These are phyloP conservation scores for Antheraea mylitta DNA, from an alignment of 1,140 invertebrate genomes.

Conservation along the genomic window DNA sequence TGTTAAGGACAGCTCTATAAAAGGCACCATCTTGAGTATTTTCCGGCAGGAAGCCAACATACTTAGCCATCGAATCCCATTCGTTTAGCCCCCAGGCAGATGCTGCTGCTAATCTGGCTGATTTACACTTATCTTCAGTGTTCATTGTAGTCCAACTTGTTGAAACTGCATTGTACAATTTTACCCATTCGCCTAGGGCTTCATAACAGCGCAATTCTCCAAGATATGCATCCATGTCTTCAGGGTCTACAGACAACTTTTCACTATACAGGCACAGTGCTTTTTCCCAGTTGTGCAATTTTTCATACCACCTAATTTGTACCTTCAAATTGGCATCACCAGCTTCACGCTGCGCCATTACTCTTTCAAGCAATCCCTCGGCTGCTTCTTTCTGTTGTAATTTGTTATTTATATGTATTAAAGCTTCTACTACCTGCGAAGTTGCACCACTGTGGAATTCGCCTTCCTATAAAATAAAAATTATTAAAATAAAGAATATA, in stretches of 20 bases:
- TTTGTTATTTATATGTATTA: slow-evolving; percentile 99
- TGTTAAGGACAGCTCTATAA: slow-evolving; percentile 95
- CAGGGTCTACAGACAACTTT: slow-evolving; percentile 80
- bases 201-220: slow-evolving; percentile 98
- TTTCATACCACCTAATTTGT: slow-evolving; percentile 99
- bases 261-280: slow-evolving; percentile 93
- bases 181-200: slow-evolving; percentile 97
- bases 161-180: slow-evolving; percentile 87
- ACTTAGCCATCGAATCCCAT: slow-evolving; percentile 96
- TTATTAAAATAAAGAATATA: background rate
- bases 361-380: slow-evolving; percentile 93
- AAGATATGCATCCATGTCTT: slow-evolving; percentile 90
- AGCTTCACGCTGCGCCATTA: slow-evolving; percentile 89
- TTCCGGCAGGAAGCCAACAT: slow-evolving; percentile 91
- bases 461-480: slow-evolving; percentile 83
- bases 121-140: slow-evolving; percentile 87
- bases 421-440: slow-evolving; percentile 92
- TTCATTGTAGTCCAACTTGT: slow-evolving; percentile 86
- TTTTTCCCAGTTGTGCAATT: slow-evolving; percentile 98
- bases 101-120: slow-evolving; percentile 95
- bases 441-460: slow-evolving; percentile 88
- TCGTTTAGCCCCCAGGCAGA: slow-evolving; percentile 96
- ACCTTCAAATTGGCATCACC: slow-evolving; percentile 84
- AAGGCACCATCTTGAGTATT: slow-evolving; percentile 97
- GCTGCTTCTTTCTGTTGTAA: slow-evolving; percentile 99